phyloP scores from a whole-genome alignment of 2,797 vertebrate species.

The Hydrolagus colliei region DNA sequence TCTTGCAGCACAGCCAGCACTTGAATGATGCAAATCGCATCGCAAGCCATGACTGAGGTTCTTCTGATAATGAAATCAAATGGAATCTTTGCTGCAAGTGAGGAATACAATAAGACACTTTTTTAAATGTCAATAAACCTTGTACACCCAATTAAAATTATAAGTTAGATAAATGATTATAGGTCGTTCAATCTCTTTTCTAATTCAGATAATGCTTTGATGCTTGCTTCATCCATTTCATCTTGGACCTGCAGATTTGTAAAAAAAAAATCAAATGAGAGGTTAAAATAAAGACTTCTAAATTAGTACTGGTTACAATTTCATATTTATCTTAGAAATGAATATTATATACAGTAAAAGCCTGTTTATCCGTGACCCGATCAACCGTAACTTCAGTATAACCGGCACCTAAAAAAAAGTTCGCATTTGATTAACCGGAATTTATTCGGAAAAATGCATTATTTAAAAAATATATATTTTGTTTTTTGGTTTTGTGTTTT shows the following conservation, averaged over 20 bases:
- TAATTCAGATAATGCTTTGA: constrained; percentile 61
- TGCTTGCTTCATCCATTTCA: constrained; percentile 65
- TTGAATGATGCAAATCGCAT: neutral
- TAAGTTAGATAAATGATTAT: neutral
- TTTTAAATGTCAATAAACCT: neutral
- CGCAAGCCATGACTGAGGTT: neutral
- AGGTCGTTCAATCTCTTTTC: constrained; percentile 61
- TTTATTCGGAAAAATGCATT: too few species aligned
- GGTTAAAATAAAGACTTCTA: neutral
- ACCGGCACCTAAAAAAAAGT: too few species aligned
- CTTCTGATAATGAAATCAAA: neutral
- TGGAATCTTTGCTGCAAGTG: neutral
- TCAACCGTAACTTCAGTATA: too few species aligned
- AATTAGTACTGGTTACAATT: neutral
- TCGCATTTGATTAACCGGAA: too few species aligned
- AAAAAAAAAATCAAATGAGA: constrained; percentile 2
- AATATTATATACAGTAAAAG: too few species aligned
- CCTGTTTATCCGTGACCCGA: too few species aligned
- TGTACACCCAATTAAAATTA: neutral
- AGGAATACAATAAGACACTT: neutral
- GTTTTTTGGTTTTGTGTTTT: too few species aligned
- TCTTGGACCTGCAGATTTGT: constrained; percentile 57
- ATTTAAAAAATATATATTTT: too few species aligned
- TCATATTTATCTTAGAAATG: too few species aligned
- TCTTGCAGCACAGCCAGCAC: neutral